phyloP scores from a whole-genome alignment of 2,113 vertebrate species.

The Hyperoodon ampullatus region DNA sequence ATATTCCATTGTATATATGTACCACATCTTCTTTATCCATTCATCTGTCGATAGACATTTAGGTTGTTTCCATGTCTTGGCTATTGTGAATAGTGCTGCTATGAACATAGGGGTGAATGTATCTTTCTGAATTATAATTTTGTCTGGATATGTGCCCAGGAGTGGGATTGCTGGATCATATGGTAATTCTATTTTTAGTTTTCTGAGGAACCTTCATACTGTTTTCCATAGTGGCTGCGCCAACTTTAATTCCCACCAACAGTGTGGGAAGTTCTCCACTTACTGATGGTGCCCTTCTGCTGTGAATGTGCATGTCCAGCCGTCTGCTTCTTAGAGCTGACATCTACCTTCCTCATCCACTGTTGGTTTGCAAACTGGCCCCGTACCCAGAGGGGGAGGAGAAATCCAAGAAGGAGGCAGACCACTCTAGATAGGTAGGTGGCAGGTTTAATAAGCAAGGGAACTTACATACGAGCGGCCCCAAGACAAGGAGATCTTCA shows the following conservation, averaged over 20 bases:
- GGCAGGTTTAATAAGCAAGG: neutral
- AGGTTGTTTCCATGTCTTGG: neutral
- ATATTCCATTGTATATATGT: neutral
- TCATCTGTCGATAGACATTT: neutral
- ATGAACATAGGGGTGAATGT: fast-evolving
- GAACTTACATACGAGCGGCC: neutral
- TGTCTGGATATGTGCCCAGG: neutral
- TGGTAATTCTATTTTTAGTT: neutral
- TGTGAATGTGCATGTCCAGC: slow-evolving; percentile 72
- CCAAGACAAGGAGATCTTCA: neutral
- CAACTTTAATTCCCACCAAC: neutral
- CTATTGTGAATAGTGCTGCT: neutral
- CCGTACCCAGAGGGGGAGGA: fast-evolving
- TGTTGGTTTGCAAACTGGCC: neutral
- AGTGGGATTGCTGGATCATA: neutral
- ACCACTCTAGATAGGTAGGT: no score
- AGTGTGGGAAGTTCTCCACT: neutral
- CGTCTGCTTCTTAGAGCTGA: slow-evolving; percentile 88
- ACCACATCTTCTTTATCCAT: neutral
- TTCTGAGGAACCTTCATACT: neutral
- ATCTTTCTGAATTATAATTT: neutral
- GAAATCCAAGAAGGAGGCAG: neutral
- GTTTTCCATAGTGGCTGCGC: no score
- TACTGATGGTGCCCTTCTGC: slow-evolving; percentile 24
- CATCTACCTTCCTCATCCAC: slow-evolving; percentile 95